Evolutionary conservation across 2,888 invertebrate genomes (phyloP), one percentile per base, ranked within the genome.

Genomic region (Galeruca laticollis): DNA sequence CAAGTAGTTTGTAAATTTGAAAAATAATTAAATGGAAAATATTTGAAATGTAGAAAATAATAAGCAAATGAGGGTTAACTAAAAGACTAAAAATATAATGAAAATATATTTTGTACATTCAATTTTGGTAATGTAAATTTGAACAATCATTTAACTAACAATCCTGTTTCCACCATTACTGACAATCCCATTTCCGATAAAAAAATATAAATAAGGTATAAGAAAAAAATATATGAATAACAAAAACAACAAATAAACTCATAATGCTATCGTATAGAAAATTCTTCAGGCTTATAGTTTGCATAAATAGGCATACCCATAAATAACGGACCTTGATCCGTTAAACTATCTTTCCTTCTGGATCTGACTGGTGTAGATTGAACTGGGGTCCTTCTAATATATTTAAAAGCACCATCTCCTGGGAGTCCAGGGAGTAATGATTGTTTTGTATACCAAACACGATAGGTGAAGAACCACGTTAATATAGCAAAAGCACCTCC

Each of bases 391-490:
- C 15, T 59, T 13, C 59, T 66, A 78, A 91, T 92, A 81, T 95
- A 95, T 78, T 90, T 92, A 83, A 95, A 95, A 73, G 90, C 84
- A 51, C 94, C 95, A 76, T 92, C 92, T 13, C 95, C 95, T 18
- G 95, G 93, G 59, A 91, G 84, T 74, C 90, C 90, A 0, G 95
- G 92, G 61, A 92, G 84, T 35, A 90, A 75, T 69, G 87, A 87
- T 13, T 90, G 88, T 63, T 90, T 87, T 52, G 88, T 88, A 83
- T 91, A 95, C 92, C 93, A 94, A 78, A 92, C 89, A 71, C 92
- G 89, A 84, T 98, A 98, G 0, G 95, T 96, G 26, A 95, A 86
- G 87, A 93, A 97, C 98, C 98, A 98, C 37, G 94, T 93, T 5
- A 93, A 82, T 78, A 97, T 91, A 10, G 97, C 98, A 79, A 94